Evolutionary conservation across 2,113 vertebrate species (phyloP).

Genomic region (Tympanuchus pallidicinctus): DNA sequence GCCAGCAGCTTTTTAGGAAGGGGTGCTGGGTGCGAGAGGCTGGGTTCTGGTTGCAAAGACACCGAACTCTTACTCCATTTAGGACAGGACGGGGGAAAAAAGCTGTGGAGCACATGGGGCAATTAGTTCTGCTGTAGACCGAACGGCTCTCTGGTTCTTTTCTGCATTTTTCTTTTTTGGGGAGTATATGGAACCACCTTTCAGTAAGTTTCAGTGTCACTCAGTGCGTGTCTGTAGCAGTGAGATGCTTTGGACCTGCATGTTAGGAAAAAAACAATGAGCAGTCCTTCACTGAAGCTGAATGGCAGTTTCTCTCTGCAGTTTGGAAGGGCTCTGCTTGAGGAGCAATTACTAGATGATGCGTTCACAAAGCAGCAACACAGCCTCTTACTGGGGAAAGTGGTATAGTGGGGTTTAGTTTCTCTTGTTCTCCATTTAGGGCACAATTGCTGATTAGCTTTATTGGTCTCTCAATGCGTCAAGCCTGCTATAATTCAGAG

Average conservation of each 20-base stretch:
- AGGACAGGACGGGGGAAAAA: accelerated
- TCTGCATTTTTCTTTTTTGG: neutral
- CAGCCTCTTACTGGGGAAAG: neutral
- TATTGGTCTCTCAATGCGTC: neutral
- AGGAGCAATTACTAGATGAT: neutral
- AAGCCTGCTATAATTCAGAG: neutral
- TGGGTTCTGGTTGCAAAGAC: neutral
- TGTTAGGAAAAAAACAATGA: neutral
- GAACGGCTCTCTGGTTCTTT: neutral
- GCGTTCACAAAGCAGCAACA: neutral
- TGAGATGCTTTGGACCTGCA: neutral
- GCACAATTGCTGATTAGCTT: neutral
- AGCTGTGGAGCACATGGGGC: neutral
- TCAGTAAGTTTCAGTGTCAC: neutral
- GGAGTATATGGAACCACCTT: neutral
- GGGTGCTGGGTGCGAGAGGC: no score
- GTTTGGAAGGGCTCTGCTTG: neutral
- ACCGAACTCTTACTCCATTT: neutral
- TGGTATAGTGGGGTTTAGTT: neutral
- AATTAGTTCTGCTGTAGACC: neutral
- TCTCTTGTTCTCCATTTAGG: accelerated
- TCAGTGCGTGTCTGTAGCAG: neutral
- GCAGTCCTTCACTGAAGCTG: neutral
- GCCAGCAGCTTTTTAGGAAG: accelerated
- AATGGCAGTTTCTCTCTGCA: neutral